Evolutionary conservation across 2,888 invertebrate species (phyloP).

Genomic region (Rosalia funebris): DNA sequence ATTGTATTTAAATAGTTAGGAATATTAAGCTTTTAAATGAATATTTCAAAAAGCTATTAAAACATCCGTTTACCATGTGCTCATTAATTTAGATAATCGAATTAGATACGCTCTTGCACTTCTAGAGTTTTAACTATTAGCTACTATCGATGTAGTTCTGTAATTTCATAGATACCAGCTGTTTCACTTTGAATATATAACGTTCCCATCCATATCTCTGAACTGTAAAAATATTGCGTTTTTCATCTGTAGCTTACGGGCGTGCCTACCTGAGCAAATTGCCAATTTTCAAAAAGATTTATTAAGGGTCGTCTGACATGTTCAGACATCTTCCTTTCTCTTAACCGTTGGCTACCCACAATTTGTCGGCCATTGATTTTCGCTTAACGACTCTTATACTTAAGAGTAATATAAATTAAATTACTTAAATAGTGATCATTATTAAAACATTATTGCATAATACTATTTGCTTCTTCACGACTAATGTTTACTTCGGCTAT

Average conservation of each 20-base stretch:
- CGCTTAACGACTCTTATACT: not conserved
- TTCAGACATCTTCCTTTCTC: not conserved
- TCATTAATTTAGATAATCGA: too few species aligned
- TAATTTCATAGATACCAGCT: too few species aligned
- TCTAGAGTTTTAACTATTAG: too few species aligned
- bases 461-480: not conserved
- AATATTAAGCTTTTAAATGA: too few species aligned
- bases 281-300: not conserved
- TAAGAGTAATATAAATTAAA: not conserved
- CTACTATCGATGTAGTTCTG: too few species aligned
- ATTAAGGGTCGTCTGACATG: not conserved
- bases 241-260: not conserved
- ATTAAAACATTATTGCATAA: not conserved
- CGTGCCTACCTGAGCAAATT: not conserved
- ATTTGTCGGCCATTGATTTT: slow-evolving; percentile 3
- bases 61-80: too few species aligned
- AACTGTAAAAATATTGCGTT: not conserved
- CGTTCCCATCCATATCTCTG: not conserved
- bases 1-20: too few species aligned
- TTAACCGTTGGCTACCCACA: not conserved
- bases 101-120: too few species aligned
- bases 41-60: too few species aligned
- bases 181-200: too few species aligned
- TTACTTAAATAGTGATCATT: not conserved
- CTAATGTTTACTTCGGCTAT: not conserved